Base-by-base conservation (phyloP, 2,888 invertebrate genomes). In the Anorthoa munda region DNA sequence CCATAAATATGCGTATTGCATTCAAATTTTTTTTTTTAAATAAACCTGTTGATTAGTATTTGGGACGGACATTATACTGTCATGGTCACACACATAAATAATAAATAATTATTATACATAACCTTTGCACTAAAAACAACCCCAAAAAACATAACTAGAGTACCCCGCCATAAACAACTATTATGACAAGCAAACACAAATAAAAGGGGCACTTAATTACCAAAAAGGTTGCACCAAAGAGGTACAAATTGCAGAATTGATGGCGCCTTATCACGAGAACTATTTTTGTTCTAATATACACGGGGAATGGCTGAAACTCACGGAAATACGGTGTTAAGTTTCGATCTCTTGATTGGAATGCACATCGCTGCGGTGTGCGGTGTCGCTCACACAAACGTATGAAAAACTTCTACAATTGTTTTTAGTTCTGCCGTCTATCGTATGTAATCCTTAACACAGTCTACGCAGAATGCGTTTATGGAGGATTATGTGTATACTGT, bases 241-340 rank as follows among this genome's bases (percentile, higher is more conserved):
- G 26, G 60, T 66, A 77, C 56, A 72, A 58, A 67, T 79, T 82
- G 53, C 48, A 55, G 26, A 31, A 82, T 82, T 72, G 61, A 80
- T 66, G 48, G 60, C 12, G 12, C 12, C 45, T 18, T 15, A 50
- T 23, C 73, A 72, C 67, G 83, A 67, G 17, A 83, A 72, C 66
- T 55, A 72, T 72, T 75, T 83, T 79, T 75, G 71, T 77, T 61
- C 60, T 60, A 56, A 46, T 66, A 60, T 21, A 18, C 31, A 26
- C 60, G 26, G 59, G 39, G 39, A 39, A 39, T 39, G 39, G 77
- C 67, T 45, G 23, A 64, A 66, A 70, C 67, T 51, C 83, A 83
- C 85, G 83, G 77, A 69, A 84, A 75, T 73, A 61, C 69, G 68
- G 60, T 72, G 67, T 39, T 39, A 39, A 39, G 39, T 39, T 39